Evolutionary conservation across 2,113 vertebrate species (phyloP), one percentile per base, ranked within the genome.

Genomic region (Catagonus wagneri): DNA sequence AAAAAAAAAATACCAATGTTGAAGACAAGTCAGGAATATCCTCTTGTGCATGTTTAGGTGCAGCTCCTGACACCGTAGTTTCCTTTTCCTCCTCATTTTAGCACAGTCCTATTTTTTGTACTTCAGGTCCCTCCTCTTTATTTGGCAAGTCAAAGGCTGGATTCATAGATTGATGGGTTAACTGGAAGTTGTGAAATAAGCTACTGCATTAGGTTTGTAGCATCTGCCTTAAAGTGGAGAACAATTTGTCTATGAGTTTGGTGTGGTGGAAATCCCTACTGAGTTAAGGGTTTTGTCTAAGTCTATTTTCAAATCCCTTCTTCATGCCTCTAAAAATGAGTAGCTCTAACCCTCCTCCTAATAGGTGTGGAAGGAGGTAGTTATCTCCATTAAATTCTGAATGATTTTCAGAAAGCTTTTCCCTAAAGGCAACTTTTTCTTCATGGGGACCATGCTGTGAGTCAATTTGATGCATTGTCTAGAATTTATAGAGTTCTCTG

Each of bases 391-490:
- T 96, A 93, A 71, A 8, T 79, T 93, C 89, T 69, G 27, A 10
- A 66, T 85, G 65, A 80, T 78, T 94, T 93, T 86, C 69, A 63
- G 79, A 92, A 94, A 86, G 50, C 69, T 89, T 94, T 95, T 71
- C 71, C 60, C 63, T 71, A n/a, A 63, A 96, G 58, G 83, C 25
- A 56, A 78, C 68, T 75, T 89, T 85, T 89, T 50, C 78, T 79
- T 95, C 52, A 61, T 72, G 36, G 71, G 54, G 80, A 74, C 96
- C 86, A 68, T 54, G 86, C 78, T 74, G 72, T 86, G 86, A 97
- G 84, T 91, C 94, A 86, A 83, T 96, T 96, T 19, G 3, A 65
- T 56, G 76, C 90, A 65, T 92, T 85, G 65, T 87, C 87, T 14
- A 39, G 83, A 95, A 79, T 90, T 92, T 83, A 84, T 29, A 11